phyloP scores from a whole-genome alignment of 2,888 invertebrate species.

The Hoplodrina ambigua region DNA sequence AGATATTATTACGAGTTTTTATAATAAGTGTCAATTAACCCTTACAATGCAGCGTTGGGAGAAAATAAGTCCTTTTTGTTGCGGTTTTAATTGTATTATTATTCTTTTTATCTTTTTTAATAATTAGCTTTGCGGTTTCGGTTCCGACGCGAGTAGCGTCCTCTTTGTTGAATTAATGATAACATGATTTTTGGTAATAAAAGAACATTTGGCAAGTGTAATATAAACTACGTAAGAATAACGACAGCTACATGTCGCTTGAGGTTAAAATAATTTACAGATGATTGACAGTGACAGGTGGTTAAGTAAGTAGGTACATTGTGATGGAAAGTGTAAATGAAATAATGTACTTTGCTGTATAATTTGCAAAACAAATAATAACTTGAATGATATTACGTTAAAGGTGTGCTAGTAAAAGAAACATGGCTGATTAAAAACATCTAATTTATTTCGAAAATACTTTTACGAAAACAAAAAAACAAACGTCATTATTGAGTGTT shows the following conservation, averaged over 20 bases:
- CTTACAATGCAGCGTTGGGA: conserved; percentile 63
- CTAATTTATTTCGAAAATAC: not conserved
- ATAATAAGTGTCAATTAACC: conserved; percentile 69
- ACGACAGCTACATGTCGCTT: conserved; percentile 38
- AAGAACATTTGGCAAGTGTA: conserved; percentile 67
- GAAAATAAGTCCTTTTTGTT: conserved; percentile 70
- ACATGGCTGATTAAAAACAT: not conserved
- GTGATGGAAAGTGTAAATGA: conserved; percentile 43
- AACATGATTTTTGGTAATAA: conserved; percentile 70
- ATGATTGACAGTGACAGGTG: conserved; percentile 60
- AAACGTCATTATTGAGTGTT: conserved; percentile 41
- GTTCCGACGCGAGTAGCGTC: conserved; percentile 26
- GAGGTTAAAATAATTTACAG: conserved; percentile 56
- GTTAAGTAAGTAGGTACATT: conserved; percentile 26
- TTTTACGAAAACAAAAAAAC: conserved; percentile 7
- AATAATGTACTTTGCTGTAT: conserved; percentile 22
- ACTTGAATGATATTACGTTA: conserved; percentile 26
- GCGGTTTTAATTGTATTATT: conserved; percentile 80
- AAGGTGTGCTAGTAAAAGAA: conserved; percentile 3
- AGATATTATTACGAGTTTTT: conserved; percentile 54
- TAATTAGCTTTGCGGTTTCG: conserved; percentile 59
- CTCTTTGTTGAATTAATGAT: conserved; percentile 72
- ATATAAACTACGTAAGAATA: conserved; percentile 45
- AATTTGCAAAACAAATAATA: conserved; percentile 43
- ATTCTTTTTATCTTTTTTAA: conserved; percentile 50